phyloP scores from a whole-genome alignment of 1,140 invertebrate species.

The Lutraria rhynchaena region DNA sequence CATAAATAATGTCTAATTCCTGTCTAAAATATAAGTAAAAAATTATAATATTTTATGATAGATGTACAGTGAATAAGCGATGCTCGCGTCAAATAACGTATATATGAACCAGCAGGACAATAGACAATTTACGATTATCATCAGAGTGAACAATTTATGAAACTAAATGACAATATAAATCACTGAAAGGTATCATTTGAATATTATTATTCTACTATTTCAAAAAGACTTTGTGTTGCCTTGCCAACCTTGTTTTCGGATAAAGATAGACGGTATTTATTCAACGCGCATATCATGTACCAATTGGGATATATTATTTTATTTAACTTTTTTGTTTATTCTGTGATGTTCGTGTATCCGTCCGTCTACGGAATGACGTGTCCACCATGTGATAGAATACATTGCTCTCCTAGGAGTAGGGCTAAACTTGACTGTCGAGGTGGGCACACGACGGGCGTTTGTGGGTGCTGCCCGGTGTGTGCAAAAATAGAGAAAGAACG shows the following conservation, averaged over 20 bases:
- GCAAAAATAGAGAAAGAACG: constrained; percentile 75
- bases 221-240: no score
- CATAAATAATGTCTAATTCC: no score
- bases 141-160: not conserved
- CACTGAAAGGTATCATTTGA: no score
- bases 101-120: not conserved
- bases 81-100: no score
- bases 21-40: no score
- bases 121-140: not conserved
- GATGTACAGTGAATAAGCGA: no score
- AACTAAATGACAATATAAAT: not conserved
- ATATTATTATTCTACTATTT: no score
- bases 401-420: constrained; percentile 71
- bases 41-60: no score
- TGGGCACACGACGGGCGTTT: constrained; percentile 76
- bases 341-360: constrained; percentile 19
- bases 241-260: no score
- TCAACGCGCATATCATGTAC: not conserved
- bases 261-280: not conserved
- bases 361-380: constrained; percentile 63
- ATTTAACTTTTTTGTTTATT: constrained; percentile 7
- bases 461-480: constrained; percentile 80
- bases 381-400: constrained; percentile 77
- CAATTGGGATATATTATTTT: not conserved
- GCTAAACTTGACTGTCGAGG: constrained; percentile 74